Evolutionary conservation across 2,888 invertebrate genomes (phyloP).

Genomic region (Dione juno): DNA sequence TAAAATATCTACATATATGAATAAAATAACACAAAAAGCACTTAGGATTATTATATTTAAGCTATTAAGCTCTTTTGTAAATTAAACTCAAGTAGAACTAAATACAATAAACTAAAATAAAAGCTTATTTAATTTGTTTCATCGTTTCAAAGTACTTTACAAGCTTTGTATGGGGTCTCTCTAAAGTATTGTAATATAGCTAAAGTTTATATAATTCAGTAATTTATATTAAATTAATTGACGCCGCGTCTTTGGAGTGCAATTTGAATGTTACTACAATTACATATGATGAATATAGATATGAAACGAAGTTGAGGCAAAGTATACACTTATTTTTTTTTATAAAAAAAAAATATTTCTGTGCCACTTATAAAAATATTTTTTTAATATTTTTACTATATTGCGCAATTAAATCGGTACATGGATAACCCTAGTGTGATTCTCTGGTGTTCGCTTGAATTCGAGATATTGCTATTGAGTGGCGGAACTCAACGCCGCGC

Average conservation of each 20-base stretch:
- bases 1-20: too few relatives aligned
- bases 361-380: too few relatives aligned
- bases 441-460: too few relatives aligned
- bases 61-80: not conserved
- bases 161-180: not conserved
- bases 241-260: not conserved
- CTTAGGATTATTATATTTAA: not conserved
- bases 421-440: too few relatives aligned
- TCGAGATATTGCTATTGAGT: too few relatives aligned
- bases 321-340: too few relatives aligned
- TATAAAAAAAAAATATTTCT: too few relatives aligned
- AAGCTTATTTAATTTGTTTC: not conserved
- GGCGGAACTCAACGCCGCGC: too few relatives aligned
- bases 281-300: too few relatives aligned
- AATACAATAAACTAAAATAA: not conserved
- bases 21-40: not conserved
- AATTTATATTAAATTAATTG: not conserved
- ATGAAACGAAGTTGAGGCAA: too few relatives aligned
- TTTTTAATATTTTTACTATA: too few relatives aligned
- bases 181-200: not conserved
- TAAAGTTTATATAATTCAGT: not conserved
- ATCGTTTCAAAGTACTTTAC: conserved; percentile 8
- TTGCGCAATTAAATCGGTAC: too few relatives aligned
- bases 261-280: not conserved
- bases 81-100: not conserved